Conservation (phyloP, 2,797 vertebrate genomes). For the Parauchenoglanis punctatus region DNA sequence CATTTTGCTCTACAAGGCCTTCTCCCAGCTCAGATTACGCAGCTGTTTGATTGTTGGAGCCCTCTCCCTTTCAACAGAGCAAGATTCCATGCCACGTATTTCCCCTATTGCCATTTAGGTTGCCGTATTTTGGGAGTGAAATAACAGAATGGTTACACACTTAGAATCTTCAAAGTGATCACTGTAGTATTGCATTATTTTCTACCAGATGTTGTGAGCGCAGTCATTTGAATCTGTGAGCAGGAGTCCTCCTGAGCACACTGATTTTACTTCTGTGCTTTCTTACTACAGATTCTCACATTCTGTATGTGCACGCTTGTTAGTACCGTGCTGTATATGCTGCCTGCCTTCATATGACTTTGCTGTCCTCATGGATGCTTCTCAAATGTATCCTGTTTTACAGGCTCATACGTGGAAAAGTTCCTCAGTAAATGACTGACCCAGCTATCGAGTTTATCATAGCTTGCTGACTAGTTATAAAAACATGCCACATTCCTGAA, state of each 20-base stretch:
- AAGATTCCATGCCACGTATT: conserved; percentile 34
- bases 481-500: background rate
- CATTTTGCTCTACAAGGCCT: conserved; percentile 32
- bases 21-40: conserved; percentile 41
- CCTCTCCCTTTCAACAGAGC: conserved; percentile 44
- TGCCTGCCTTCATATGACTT: background rate
- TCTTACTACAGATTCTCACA: background rate
- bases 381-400: background rate
- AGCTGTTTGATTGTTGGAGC: conserved; percentile 39
- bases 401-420: background rate
- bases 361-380: background rate
- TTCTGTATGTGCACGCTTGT: background rate
- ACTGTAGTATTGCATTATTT: background rate
- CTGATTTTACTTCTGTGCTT: background rate
- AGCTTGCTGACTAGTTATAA: background rate
- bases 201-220: background rate
- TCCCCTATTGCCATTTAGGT: conserved; percentile 5
- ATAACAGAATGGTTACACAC: background rate
- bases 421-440: background rate
- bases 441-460: background rate
- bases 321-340: background rate
- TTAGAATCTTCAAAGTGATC: background rate
- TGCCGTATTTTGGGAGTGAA: background rate
- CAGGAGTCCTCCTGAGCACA: background rate
- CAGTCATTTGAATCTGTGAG: background rate